Conservation (phyloP, 2,888 invertebrate species). For the Nephrocerus scutellatus region DNA sequence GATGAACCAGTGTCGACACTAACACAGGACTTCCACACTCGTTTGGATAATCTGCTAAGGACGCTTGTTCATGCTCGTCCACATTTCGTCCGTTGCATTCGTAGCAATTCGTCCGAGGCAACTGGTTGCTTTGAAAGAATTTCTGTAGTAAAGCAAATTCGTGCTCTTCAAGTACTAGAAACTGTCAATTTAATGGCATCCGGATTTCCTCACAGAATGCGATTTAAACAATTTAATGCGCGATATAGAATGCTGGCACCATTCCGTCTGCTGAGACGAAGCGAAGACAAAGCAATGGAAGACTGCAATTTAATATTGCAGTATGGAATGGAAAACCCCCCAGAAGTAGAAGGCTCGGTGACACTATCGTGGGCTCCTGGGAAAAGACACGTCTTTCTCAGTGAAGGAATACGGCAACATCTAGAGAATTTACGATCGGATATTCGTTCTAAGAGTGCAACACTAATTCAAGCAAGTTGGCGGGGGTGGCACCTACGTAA, state of each 20-base stretch:
- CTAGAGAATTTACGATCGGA: constrained; percentile 74
- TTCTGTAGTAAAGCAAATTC: constrained; percentile 78
- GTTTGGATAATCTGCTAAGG: constrained; percentile 83
- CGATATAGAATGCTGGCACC: constrained; percentile 80
- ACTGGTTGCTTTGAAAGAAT: constrained; percentile 78
- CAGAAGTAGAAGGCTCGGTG: constrained; percentile 53
- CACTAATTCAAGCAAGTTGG: constrained; percentile 79
- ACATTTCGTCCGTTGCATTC: constrained; percentile 88
- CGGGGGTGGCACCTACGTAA: constrained; percentile 67
- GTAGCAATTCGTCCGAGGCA: constrained; percentile 76
- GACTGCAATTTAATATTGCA: constrained; percentile 71
- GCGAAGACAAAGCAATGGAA: constrained; percentile 66
- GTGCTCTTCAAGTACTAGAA: constrained; percentile 85
- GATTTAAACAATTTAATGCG: constrained; percentile 84
- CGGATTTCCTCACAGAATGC: constrained; percentile 90
- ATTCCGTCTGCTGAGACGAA: constrained; percentile 60
- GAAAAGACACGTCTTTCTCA: constrained; percentile 87
- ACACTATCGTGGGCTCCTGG: constrained; percentile 84
- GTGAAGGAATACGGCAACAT: constrained; percentile 87
- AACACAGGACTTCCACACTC: constrained; percentile 91
- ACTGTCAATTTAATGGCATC: constrained; percentile 93
- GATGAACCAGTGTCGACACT: constrained; percentile 82
- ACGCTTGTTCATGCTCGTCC: constrained; percentile 89
- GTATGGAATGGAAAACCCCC: constrained; percentile 59
- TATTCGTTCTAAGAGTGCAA: constrained; percentile 71